Evolutionary conservation across 2,113 vertebrate species (phyloP).

Genomic region (Sceloporus undulatus): DNA sequence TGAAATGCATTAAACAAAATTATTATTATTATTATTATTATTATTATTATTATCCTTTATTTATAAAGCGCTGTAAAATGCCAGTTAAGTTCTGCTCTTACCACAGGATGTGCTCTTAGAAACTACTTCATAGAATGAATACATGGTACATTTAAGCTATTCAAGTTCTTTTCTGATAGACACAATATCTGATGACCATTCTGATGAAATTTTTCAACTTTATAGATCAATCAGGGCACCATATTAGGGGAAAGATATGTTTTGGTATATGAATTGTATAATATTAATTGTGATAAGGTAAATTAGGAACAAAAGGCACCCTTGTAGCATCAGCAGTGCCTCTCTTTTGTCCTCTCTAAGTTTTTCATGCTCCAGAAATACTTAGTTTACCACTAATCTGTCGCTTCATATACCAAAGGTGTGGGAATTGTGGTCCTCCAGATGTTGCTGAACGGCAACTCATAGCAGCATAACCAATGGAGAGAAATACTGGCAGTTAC

Average conservation of each 20-base stretch:
- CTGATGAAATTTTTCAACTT: not conserved
- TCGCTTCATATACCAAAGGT: not conserved
- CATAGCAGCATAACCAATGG: too few species aligned
- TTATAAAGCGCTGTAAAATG: too few species aligned
- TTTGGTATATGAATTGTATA: not conserved
- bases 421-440: too few species aligned
- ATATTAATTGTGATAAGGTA: not conserved
- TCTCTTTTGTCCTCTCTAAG: not conserved
- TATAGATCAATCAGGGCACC: not conserved
- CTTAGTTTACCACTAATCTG: not conserved
- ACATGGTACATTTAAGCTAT: not conserved
- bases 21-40: too few species aligned
- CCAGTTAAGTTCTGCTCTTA: not conserved
- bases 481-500: too few species aligned
- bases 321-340: not conserved
- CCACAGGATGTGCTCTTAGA: not conserved
- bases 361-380: not conserved
- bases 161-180: not conserved
- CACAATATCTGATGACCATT: not conserved
- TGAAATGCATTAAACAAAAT: constrained; percentile 37
- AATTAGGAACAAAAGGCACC: not conserved
- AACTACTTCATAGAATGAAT: not conserved
- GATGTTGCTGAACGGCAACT: too few species aligned
- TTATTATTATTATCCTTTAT: too few species aligned
- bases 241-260: not conserved